Percentiles rank a stretch among this genome's conserved stretches.
Evolutionary conservation across 2,113 vertebrate species (phyloP).

Genomic region (Hiodon alosoides): DNA sequence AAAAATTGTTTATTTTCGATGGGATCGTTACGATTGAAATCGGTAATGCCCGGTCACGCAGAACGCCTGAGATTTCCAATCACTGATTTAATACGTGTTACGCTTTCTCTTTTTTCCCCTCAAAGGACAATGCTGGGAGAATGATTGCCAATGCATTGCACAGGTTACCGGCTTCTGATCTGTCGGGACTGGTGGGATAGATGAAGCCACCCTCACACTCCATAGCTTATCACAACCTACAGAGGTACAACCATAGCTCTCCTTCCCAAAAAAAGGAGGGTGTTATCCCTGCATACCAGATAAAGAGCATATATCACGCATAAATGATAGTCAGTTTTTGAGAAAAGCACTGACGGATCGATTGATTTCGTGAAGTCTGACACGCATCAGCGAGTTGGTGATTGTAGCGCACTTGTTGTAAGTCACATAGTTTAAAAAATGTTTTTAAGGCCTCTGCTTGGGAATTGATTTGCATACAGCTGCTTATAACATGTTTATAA

Average conservation of each 20-base stretch:
- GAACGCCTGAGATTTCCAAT: conserved; percentile 51
- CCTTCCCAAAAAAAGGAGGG: conserved; percentile 26
- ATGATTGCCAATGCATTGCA: conserved; percentile 61
- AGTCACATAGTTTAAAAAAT: conserved; percentile 53
- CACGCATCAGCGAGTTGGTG: conserved; percentile 56
- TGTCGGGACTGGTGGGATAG: too few species aligned
- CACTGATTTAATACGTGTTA: not conserved
- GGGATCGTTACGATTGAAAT: conserved; percentile 41
- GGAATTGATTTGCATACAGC: conserved; percentile 55
- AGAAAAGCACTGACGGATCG: conserved; percentile 42
- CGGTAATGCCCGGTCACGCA: conserved; percentile 48
- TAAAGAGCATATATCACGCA: conserved; percentile 39
- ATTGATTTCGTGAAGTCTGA: conserved; percentile 60
- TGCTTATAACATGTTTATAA: conserved; percentile 26
- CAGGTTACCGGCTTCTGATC: not conserved
- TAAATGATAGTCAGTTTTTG: conserved; percentile 43
- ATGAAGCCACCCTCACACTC: conserved; percentile 8
- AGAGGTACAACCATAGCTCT: conserved; percentile 16
- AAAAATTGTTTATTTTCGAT: conserved; percentile 14
- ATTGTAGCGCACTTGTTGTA: conserved; percentile 67
- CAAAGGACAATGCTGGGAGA: conserved; percentile 40
- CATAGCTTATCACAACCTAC: conserved; percentile 28
- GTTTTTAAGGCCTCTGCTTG: conserved; percentile 70
- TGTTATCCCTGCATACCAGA: conserved; percentile 41
- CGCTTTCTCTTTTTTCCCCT: conserved; percentile 10